Conservation (phyloP, 2,113 vertebrate species). For the Elephantulus edwardii region DNA sequence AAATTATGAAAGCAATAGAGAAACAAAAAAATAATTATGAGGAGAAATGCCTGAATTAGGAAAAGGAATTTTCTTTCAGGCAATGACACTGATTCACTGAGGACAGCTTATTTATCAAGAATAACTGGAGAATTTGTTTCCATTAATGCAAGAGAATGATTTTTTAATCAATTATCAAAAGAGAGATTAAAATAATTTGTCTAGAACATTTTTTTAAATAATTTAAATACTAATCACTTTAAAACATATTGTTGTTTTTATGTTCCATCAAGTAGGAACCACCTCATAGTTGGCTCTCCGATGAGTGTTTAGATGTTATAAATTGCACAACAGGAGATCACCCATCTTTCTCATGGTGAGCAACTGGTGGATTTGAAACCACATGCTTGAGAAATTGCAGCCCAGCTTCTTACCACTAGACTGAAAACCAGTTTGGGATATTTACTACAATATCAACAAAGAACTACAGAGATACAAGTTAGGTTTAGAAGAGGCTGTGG, state of each 20-base stretch:
- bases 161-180: slow-evolving; percentile 29
- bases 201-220: not conserved
- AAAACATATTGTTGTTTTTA: not conserved
- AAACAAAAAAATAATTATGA: not conserved
- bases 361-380: too few species aligned
- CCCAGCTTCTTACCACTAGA: too few species aligned
- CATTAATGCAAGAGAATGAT: not conserved
- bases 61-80: slow-evolving; percentile 14
- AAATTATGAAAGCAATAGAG: not conserved
- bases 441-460: too few species aligned
- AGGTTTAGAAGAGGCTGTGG: too few species aligned
- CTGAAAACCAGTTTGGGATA: too few species aligned
- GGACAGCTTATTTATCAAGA: not conserved
- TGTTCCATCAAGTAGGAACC: too few species aligned
- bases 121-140: slow-evolving; percentile 11
- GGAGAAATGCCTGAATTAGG: not conserved
- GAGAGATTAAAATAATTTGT: not conserved
- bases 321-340: too few species aligned
- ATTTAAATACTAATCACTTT: slow-evolving; percentile 8
- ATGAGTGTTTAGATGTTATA: too few species aligned
- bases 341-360: too few species aligned
- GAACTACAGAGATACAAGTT: too few species aligned
- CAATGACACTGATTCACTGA: not conserved
- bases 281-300: too few species aligned
- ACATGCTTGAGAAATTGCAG: too few species aligned